A percentile compares a stretch with the other conserved stretches of the same genome.
Conservation (phyloP, 2,797 vertebrate genomes). For the Scolopax rusticola region DNA sequence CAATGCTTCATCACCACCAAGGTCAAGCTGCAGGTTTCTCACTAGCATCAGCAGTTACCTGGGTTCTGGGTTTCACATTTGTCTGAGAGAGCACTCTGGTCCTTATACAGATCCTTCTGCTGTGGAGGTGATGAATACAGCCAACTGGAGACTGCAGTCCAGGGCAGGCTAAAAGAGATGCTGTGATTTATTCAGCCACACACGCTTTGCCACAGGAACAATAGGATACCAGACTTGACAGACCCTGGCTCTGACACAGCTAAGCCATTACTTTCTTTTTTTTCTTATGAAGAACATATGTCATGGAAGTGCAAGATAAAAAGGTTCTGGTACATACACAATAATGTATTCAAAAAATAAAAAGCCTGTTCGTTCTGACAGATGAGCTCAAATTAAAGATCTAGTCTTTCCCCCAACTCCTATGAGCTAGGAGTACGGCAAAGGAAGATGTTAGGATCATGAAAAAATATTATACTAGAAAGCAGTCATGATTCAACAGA, state of each 20-base stretch:
- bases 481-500: not conserved
- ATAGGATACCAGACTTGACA: not conserved
- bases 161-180: fast-evolving
- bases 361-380: not conserved
- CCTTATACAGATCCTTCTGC: not conserved
- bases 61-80: fast-evolving
- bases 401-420: not conserved
- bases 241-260: not conserved
- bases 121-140: not conserved
- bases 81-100: fast-evolving
- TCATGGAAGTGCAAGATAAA: not conserved
- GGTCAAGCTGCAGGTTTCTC: not conserved
- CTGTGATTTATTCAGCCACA: not conserved
- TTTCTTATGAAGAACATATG: not conserved
- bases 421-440: not conserved
- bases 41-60: not conserved
- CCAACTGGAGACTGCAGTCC: not conserved
- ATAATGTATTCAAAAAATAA: not conserved
- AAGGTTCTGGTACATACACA: not conserved
- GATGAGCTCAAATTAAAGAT: not conserved
- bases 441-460: not conserved
- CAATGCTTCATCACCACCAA: not conserved
- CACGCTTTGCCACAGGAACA: fast-evolving
- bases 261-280: not conserved
- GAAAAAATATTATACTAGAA: not conserved